These are phyloP conservation scores for Cromileptes altivelis DNA, from an alignment of 2,113 vertebrate species.

Conservation along the genomic window DNA sequence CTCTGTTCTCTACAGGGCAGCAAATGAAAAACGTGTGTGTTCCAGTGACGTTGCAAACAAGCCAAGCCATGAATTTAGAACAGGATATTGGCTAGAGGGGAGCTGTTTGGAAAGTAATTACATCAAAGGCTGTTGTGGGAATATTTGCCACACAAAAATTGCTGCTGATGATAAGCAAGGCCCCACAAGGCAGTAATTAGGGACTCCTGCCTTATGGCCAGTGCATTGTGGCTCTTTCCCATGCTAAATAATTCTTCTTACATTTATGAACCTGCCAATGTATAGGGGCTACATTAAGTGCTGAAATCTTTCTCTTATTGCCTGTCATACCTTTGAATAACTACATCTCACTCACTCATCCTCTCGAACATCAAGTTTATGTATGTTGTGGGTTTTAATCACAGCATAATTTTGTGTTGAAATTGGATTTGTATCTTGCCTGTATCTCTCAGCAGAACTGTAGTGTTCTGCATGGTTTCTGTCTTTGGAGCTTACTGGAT, in stretches of 20 bases:
- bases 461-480: constrained; percentile 2
- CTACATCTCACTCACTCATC: constrained; percentile 3
- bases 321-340: background rate
- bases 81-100: constrained; percentile 80
- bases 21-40: constrained; percentile 72
- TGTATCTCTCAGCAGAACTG: background rate
- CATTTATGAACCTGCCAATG: constrained; percentile 62
- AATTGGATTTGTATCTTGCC: background rate
- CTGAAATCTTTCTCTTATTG: constrained; percentile 36
- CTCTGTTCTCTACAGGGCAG: constrained; percentile 51
- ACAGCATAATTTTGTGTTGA: background rate
- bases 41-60: constrained; percentile 75
- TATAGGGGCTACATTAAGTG: constrained; percentile 31
- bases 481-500: background rate
- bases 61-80: constrained; percentile 77
- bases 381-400: constrained; percentile 15
- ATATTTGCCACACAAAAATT: constrained; percentile 82
- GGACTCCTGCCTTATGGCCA: constrained; percentile 71
- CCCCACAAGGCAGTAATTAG: constrained; percentile 81
- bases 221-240: constrained; percentile 66
- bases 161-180: constrained; percentile 78
- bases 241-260: constrained; percentile 74
- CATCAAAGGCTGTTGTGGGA: constrained; percentile 82
- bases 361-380: background rate
- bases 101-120: constrained; percentile 86